Evolutionary conservation across 2,797 vertebrate species (phyloP).

Genomic region (Enteromius trimaculatus): DNA sequence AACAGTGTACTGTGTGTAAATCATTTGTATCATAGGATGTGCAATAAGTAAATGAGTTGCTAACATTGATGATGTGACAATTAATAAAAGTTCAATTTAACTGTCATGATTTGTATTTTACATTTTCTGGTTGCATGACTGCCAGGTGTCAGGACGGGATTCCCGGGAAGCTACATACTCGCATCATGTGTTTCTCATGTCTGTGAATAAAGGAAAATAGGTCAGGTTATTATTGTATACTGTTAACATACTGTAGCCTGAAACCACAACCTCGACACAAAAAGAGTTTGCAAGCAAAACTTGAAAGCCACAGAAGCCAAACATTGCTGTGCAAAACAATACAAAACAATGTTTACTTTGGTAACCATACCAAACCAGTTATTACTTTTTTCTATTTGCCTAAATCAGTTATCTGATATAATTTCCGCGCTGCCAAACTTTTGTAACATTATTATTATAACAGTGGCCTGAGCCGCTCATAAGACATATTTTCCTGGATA

Average conservation of each 20-base stretch:
- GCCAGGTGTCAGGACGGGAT: neutral
- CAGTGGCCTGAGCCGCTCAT: neutral
- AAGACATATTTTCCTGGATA: neutral
- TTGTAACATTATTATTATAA: neutral
- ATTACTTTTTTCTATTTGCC: neutral
- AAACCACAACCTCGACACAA: neutral
- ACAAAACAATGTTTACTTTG: neutral
- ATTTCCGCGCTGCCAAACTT: neutral
- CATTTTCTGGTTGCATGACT: neutral
- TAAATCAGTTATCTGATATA: neutral
- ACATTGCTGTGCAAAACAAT: neutral
- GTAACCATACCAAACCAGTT: neutral
- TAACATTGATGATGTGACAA: constrained; percentile 26
- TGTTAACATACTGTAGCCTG: neutral
- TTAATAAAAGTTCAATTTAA: constrained; percentile 36
- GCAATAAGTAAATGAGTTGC: constrained; percentile 24
- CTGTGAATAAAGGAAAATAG: neutral
- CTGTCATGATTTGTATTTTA: neutral
- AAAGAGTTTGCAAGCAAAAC: neutral
- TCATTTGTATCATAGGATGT: constrained; percentile 39
- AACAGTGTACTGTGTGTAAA: constrained; percentile 48
- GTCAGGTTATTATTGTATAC: neutral
- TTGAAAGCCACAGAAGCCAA: neutral
- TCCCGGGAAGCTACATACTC: neutral
- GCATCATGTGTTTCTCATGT: neutral